phyloP scores from a whole-genome alignment of 2,797 vertebrate genomes.

The Carapus acus region DNA sequence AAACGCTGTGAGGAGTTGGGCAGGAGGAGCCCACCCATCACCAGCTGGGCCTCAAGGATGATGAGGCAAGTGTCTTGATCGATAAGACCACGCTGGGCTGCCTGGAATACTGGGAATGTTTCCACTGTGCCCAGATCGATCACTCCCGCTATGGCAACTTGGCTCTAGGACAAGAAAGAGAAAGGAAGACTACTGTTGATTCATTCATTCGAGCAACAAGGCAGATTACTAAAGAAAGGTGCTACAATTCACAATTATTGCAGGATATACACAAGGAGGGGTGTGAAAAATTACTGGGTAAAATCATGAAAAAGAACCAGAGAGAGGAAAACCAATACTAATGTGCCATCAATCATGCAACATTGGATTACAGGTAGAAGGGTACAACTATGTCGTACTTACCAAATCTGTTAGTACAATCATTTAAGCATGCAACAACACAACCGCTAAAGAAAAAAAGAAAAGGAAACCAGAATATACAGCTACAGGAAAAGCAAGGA shows the following conservation, averaged over 20 bases:
- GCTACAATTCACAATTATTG: no score
- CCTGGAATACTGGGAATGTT: slow-evolving; percentile 87
- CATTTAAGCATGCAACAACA: slow-evolving; percentile 66
- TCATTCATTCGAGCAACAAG: no score
- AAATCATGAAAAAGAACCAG: slow-evolving; percentile 20
- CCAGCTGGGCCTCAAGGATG: slow-evolving; percentile 86
- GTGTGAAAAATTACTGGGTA: no score
- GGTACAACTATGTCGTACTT: slow-evolving; percentile 19
- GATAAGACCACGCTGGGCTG: slow-evolving; percentile 88
- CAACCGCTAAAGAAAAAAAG: no score
- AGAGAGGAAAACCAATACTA: slow-evolving; percentile 35
- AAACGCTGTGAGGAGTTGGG: slow-evolving; percentile 73
- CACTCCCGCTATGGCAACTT: slow-evolving; percentile 82
- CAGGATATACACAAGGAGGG: no score
- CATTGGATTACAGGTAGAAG: slow-evolving; percentile 3
- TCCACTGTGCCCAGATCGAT: slow-evolving; percentile 94
- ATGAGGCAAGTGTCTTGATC: slow-evolving; percentile 88
- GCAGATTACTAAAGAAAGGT: no score
- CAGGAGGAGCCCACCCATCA: slow-evolving; percentile 79
- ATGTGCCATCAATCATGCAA: no score
- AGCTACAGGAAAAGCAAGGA: slow-evolving; percentile 17
- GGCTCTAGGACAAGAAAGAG: slow-evolving; percentile 72
- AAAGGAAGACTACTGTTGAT: slow-evolving; percentile 27
- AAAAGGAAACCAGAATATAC: slow-evolving; percentile 30
- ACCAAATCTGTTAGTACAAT: slow-evolving; percentile 40